These are phyloP conservation scores for Manis crassicaudata DNA, from an alignment of 2,797 vertebrate species.

Conservation along the genomic window DNA sequence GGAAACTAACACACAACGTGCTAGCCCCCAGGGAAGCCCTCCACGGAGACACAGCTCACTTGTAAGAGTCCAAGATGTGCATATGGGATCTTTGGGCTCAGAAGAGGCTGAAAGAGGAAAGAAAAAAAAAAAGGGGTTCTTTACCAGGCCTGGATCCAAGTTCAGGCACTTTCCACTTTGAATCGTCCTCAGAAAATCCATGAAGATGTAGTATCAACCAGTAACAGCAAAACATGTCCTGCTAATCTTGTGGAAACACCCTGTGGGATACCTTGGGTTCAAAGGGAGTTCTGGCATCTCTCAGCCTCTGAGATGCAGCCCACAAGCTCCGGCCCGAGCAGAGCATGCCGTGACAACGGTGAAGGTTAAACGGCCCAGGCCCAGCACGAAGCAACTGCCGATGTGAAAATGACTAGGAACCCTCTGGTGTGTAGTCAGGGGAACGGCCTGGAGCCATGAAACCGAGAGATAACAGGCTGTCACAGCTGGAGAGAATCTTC, in stretches of 20 bases:
- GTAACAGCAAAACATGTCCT: background rate
- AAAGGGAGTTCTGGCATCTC: background rate
- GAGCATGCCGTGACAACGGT: background rate
- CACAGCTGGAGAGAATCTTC: conserved; percentile 40
- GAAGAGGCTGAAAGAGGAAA: conserved; percentile 71
- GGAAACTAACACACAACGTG: conserved; percentile 25
- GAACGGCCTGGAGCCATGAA: conserved; percentile 33
- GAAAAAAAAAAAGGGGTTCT: background rate
- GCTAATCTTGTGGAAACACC: background rate
- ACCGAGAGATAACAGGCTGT: background rate
- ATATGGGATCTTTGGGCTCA: conserved; percentile 60
- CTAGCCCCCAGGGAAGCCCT: conserved; percentile 11
- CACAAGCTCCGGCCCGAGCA: background rate
- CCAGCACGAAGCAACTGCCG: conserved; percentile 39
- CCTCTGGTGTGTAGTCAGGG: conserved; percentile 33
- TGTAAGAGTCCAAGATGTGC: background rate
- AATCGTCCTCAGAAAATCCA: background rate
- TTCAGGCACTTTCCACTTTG: background rate
- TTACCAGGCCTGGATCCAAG: background rate
- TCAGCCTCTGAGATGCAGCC: background rate
- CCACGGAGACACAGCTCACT: background rate
- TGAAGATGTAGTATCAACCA: background rate
- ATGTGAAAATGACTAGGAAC: conserved; percentile 31
- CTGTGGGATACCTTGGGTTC: background rate
- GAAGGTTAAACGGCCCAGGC: background rate